Base-by-base conservation (phyloP, 2,888 invertebrate species). In the Cephus runcator region DNA sequence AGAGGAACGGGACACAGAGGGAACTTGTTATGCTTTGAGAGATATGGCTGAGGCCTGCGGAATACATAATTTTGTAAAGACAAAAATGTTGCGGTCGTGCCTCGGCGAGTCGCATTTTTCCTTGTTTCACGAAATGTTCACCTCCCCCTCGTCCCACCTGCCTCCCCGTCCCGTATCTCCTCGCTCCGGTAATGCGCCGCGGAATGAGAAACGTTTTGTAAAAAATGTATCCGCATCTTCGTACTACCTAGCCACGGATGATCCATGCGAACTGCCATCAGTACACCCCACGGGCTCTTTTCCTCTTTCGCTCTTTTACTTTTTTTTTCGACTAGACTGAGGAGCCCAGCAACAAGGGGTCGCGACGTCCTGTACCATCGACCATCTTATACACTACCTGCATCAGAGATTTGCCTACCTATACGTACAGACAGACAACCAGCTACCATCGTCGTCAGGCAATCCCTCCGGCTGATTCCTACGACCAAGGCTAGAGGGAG, bases 1-100 rank as follows among this genome's bases (percentile, higher is more conserved):
- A 76, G 73, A 81, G 80, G 80, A 81, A 81, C 81, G 81, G 85
- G 84, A 88, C 87, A 89, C 89, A 87, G 88, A 87, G 88, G 87
- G 87, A 91, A 91, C 90, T 91, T 91, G 91, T 91, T 91, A 91
- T 91, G 91, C 90, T 91, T 91, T 91, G 91, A 91, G 90, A 90
- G 90, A 90, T 90, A 90, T 89, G 89, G 88, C 85, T 88, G 87
- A 90, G 90, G 90, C 90, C 90, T 90, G 91, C 88, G 88, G 91
- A 91, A 91, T 91, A 91, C 91, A 91, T 91, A 91, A 91, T 91
- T 91, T 89, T 90, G 90, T 91, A 90, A 91, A 91, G 91, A 91
- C 91, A 91, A 91, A 91, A 91, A 91, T 91, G 88, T 85, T 91
- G 91, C 88, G 91, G 91, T 90, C 88, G 89, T 90, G 88, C 88